These are phyloP conservation scores for Paracyclopina nana DNA, from an alignment of 1,140 invertebrate genomes.

Conservation along the genomic window DNA sequence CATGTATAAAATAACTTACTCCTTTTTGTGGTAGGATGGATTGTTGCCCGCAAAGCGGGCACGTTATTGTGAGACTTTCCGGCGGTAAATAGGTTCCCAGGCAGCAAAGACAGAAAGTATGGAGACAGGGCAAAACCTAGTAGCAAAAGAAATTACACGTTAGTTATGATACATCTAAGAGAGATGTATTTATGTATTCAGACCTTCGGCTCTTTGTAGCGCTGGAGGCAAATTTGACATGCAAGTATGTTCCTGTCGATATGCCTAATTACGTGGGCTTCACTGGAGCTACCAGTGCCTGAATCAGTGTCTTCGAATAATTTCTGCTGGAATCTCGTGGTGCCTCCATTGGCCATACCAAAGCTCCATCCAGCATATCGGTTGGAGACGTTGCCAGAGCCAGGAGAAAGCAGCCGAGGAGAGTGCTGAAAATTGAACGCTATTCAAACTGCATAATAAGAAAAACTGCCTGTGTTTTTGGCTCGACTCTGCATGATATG, in stretches of 20 bases:
- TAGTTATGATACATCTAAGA: not conserved
- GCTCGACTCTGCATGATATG: too few relatives aligned
- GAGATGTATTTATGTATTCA: not conserved
- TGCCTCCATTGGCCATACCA: too few relatives aligned
- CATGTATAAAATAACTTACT: too few relatives aligned
- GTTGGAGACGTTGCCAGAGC: slow-evolving; percentile 8
- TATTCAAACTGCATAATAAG: too few relatives aligned
- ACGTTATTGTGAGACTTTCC: slow-evolving; percentile 32
- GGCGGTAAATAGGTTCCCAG: slow-evolving; percentile 27
- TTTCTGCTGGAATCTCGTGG: not conserved
- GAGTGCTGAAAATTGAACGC: not conserved
- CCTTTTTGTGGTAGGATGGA: slow-evolving; percentile 34
- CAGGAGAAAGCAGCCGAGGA: slow-evolving; percentile 10
- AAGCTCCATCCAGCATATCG: slow-evolving; percentile 10
- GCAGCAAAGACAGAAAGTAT: slow-evolving; percentile 29
- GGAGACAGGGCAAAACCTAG: slow-evolving; percentile 29
- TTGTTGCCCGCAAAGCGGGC: slow-evolving; percentile 34
- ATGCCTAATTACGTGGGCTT: slow-evolving; percentile 20
- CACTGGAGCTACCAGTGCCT: not conserved
- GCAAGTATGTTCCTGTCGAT: slow-evolving; percentile 27
- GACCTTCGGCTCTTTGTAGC: slow-evolving; percentile 24
- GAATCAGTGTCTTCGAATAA: slow-evolving; percentile 4
- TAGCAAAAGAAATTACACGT: slow-evolving; percentile 15
- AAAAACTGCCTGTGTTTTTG: too few relatives aligned
- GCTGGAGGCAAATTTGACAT: slow-evolving; percentile 27